Base-by-base conservation (phyloP, 1,140 invertebrate genomes). In the Marisa cornuarietis region DNA sequence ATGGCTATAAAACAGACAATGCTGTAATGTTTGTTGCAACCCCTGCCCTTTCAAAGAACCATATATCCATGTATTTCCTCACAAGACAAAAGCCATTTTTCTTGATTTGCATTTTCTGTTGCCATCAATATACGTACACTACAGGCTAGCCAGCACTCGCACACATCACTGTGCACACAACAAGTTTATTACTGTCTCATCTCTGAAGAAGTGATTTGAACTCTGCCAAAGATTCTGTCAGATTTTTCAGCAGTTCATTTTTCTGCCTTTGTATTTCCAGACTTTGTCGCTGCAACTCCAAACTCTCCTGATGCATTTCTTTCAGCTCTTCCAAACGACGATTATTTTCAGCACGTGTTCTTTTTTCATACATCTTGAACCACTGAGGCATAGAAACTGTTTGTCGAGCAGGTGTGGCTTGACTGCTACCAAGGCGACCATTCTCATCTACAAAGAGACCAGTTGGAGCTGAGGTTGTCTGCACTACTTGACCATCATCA, bases 301-400 rank as follows among this genome's bases (percentile, higher is more conserved):
- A 63, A 26, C 63, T 69, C 51, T 77, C 76, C 65, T 65, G 63
- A 49, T 77, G 76, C 76, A 77, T 77, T 51, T 77, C 63, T 51
- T 77, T 77, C 76, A 77, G 76, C 76, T 77, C 76, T 42, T 77
- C 76, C 22, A 77, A 63, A 13, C 76, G 76, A 14, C 76, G 63
- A 49, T 49, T 69, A 65, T 77, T 77, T 31, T 77, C 76, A n/a
- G 76, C 76, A 9, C 76, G 76, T 42, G 76, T 77, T 26, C 76
- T 20, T 24, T 77, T 77, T 63, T 77, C 76, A 26, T 69, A 77
- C 76, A 77, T 77, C 26, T 77, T 77, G 65, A 77, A 77, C 76
- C 76, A 77, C 76, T 77, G 76, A 16, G 76, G 76, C 76, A 77
- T 77, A 14, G 54, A 58, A 2, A 65, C 24, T 7, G 22, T 65